These are phyloP conservation scores for Aspiorhynchus laticeps DNA, from an alignment of 2,113 vertebrate species.

Conservation along the genomic window DNA sequence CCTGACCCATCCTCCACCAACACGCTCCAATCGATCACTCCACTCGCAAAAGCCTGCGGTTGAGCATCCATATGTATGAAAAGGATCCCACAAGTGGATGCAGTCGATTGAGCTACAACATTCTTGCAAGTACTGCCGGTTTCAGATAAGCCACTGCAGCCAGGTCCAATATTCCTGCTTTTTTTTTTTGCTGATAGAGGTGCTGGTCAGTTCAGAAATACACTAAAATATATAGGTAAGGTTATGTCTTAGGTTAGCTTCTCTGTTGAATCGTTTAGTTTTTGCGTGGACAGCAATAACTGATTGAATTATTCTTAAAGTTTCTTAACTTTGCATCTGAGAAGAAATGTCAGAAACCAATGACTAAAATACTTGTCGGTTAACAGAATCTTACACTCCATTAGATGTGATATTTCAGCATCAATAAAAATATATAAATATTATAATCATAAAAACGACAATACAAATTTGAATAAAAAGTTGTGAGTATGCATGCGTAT, in stretches of 20 bases:
- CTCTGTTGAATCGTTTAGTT: neutral
- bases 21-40: conserved; percentile 39
- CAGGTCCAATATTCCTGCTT: conserved; percentile 35
- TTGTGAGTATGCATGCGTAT: no score
- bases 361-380: no score
- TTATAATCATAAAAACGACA: no score
- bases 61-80: conserved; percentile 49
- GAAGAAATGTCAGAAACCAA: neutral
- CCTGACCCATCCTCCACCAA: neutral
- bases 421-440: neutral
- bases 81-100: conserved; percentile 21
- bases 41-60: conserved; percentile 23
- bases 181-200: neutral
- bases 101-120: conserved; percentile 25
- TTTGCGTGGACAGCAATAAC: neutral
- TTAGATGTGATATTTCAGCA: neutral
- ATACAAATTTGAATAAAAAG: no score
- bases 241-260: conserved; percentile 16
- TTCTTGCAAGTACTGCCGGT: conserved; percentile 24
- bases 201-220: neutral
- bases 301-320: neutral
- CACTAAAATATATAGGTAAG: neutral
- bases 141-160: conserved; percentile 22
- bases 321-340: neutral
- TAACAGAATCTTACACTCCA: neutral